Conservation (phyloP, 2,113 vertebrate species). For the Anser cygnoides region DNA sequence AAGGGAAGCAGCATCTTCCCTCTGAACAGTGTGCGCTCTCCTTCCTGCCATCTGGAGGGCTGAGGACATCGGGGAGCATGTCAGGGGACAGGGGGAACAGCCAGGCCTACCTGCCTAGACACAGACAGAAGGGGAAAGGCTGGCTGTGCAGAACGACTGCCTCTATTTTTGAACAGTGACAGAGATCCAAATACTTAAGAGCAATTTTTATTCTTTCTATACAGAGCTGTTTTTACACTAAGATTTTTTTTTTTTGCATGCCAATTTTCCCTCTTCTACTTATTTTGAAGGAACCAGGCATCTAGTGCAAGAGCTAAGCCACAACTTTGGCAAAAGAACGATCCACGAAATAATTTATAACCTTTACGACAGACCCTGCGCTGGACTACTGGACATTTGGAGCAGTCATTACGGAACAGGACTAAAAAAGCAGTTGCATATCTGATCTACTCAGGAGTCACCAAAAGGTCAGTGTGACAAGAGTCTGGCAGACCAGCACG, state of each 20-base stretch:
- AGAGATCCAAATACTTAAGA: background rate
- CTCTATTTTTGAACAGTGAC: background rate
- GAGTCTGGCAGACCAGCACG: background rate
- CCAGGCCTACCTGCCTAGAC: background rate
- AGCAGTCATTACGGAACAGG: background rate
- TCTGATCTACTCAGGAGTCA: constrained; percentile 17
- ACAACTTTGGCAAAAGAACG: background rate
- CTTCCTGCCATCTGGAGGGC: background rate
- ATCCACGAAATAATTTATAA: background rate
- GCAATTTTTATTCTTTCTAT: background rate
- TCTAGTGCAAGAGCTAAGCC: background rate
- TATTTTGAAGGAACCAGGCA: background rate
- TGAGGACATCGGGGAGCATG: background rate
- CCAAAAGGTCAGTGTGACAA: constrained; percentile 31
- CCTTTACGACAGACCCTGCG: background rate
- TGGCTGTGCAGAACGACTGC: background rate
- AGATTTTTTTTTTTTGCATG: background rate
- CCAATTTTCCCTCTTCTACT: background rate
- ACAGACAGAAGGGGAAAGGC: background rate
- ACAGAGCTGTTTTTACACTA: background rate
- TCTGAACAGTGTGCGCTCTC: accelerated
- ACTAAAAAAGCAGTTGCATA: constrained; percentile 32
- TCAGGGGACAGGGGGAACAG: background rate
- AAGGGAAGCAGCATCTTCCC: background rate
- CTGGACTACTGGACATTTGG: background rate